Evolutionary conservation across 2,888 invertebrate genomes (phyloP), one percentile per base, ranked within the genome.

Genomic region (Chalcis sispes): DNA sequence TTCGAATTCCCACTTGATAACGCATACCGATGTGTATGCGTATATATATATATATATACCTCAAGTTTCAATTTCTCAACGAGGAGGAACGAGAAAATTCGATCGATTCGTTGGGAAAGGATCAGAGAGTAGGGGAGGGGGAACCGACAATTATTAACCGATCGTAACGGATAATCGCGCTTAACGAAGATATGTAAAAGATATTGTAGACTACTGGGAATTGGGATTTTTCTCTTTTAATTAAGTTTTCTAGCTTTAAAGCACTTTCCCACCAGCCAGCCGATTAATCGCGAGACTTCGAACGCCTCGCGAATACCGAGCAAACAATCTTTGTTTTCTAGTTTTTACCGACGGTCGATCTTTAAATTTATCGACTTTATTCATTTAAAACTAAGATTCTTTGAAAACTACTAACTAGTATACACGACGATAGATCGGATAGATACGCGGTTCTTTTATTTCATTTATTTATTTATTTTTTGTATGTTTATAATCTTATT

Each of bases 121-220:
- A n/a, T n/a, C n/a, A n/a, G n/a, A n/a, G n/a, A n/a, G n/a, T n/a
- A n/a, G n/a, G n/a, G n/a, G n/a, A n/a, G n/a, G n/a, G n/a, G n/a
- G n/a, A n/a, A n/a, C n/a, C n/a, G n/a, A n/a, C n/a, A n/a, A n/a
- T n/a, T n/a, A 1, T 5, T 25, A 7, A 46, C 48, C 18, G 46
- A 58, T 29, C 42, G 48, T n/a, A n/a, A n/a, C n/a, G n/a, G 15
- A 10, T 23, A 48, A 15, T 29, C 48, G 64, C 56, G 15, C 10
- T 20, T 18, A 76, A 72, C 20, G 36, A 50, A 82, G 82, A 83
- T 83, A 84, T 83, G 81, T 84, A 40, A 58, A 48, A 56, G 40
- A 65, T 59, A 64, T 36, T 13, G 15, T 48, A 64, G 54, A 56
- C 42, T 69, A 74, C 36, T n/a, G n/a, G n/a, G n/a, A n/a, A n/a